Percentiles rank a stretch among this genome's conserved stretches.
These are phyloP conservation scores for Harpagoxenus sublaevis DNA, from an alignment of 2,888 invertebrate genomes.

Conservation along the genomic window DNA sequence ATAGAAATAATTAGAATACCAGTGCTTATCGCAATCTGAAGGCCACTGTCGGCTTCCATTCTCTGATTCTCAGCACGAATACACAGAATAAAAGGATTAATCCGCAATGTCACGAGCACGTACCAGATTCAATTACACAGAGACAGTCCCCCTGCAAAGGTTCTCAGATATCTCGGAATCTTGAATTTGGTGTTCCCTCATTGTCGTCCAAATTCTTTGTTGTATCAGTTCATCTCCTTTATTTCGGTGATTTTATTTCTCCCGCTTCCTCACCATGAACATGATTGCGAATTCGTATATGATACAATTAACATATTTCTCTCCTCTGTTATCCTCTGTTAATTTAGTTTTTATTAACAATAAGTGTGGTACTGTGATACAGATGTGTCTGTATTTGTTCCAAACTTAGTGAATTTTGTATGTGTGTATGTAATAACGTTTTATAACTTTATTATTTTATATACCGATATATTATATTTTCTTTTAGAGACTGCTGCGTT, in stretches of 20 bases:
- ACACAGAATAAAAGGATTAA: conserved; percentile 61
- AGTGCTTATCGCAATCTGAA: background rate
- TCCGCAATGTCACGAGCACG: conserved; percentile 50
- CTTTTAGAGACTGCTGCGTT: background rate
- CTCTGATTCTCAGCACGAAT: conserved; percentile 19
- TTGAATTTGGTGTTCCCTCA: conserved; percentile 26
- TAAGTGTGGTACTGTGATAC: background rate
- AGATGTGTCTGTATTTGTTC: background rate
- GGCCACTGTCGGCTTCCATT: background rate
- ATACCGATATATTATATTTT: background rate
- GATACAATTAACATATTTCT: background rate
- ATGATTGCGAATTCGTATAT: background rate
- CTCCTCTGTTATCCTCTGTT: background rate
- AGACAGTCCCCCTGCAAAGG: background rate
- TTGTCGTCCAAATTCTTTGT: background rate
- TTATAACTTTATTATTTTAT: background rate
- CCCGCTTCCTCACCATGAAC: background rate
- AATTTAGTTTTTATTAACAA: conserved; percentile 3
- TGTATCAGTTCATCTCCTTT: background rate
- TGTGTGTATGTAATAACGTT: background rate
- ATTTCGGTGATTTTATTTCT: background rate
- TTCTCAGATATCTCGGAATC: conserved; percentile 30
- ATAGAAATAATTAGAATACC: conserved; percentile 13
- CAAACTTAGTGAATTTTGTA: background rate
- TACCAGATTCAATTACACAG: conserved; percentile 58